Conservation (phyloP, 2,888 invertebrate genomes). For the Spilosoma lubricipeda region DNA sequence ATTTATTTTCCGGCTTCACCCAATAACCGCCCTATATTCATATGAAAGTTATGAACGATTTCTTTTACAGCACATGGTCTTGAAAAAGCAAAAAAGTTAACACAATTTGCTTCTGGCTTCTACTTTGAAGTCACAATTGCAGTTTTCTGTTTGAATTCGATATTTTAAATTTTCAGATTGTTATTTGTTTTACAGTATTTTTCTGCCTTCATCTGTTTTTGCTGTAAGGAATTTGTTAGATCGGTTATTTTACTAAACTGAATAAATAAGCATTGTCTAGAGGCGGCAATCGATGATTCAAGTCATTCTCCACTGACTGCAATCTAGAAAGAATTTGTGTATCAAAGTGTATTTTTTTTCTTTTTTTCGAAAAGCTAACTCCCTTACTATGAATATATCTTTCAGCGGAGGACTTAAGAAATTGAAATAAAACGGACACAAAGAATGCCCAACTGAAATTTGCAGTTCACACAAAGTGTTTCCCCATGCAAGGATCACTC, state of each 20-base stretch:
- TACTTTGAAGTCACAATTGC: background rate
- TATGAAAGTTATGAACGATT: constrained; percentile 12
- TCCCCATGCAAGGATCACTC: no score
- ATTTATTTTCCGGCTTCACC: constrained; percentile 26
- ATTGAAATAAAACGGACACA: no score
- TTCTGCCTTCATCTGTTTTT: background rate
- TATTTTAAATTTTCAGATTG: background rate
- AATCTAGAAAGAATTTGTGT: no score
- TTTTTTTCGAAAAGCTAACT: background rate
- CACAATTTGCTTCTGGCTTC: background rate
- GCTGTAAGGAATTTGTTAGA: background rate
- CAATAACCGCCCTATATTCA: constrained; percentile 22
- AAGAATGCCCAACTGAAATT: no score
- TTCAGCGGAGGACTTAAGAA: no score
- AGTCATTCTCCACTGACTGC: background rate
- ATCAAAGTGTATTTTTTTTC: background rate
- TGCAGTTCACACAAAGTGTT: no score
- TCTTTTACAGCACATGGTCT: background rate
- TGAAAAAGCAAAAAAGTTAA: background rate
- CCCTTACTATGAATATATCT: background rate
- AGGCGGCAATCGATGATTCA: background rate
- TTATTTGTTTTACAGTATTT: background rate
- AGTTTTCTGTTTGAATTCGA: background rate
- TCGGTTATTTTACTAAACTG: no score
- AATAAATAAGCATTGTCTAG: background rate